Evolutionary conservation across 2,888 invertebrate genomes (phyloP), one percentile per base, ranked within the genome.

Genomic region (Hypomecis atomaria): DNA sequence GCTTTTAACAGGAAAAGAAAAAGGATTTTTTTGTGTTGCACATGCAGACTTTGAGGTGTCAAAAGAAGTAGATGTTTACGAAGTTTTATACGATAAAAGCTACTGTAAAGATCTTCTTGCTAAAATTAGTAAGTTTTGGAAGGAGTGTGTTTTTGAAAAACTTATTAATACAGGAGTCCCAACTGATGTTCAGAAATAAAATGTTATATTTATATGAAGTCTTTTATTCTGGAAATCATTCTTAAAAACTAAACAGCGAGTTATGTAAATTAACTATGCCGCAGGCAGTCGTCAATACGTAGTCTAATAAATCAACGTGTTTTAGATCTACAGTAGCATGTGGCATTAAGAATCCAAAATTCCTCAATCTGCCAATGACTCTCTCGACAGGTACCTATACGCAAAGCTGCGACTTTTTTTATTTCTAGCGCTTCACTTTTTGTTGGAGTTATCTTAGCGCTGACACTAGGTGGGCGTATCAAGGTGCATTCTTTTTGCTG

Each of bases 81-180:
- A 47, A 33, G 47, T 47, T 8, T 5, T 47, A 23, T 47, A 47
- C 23, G 33, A 47, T 10, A 47, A 47, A 47, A 13, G 23, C 6
- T 47, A 47, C 23, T 47, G 47, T 47, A 33, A 47, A 8, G 9
- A 44, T 11, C 11, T 11, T 44, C 1, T 44, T 11, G 11, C 23
- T 11, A 44, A 44, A 44, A 44, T 44, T n/a, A 11, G 11, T 44
- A 44, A 44, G 11, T 44, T 44, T 44, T 44, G 44, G 23, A 23
- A 23, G 23, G 23, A 23, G 44, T 4, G 6, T 11, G 11, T 44
- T 11, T 44, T n/a, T 11, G 44, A 44, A 4, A 44, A 44, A 44
- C 11, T 44, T 6, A 44, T 44, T 6, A 44, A 44, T 11, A 23
- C 6, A 38, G 38, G 9, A 38, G 38, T 38, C 9, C 9, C 6